Base-by-base conservation (phyloP, 2,113 vertebrate species). In the Anarhynchus alexandrinus region DNA sequence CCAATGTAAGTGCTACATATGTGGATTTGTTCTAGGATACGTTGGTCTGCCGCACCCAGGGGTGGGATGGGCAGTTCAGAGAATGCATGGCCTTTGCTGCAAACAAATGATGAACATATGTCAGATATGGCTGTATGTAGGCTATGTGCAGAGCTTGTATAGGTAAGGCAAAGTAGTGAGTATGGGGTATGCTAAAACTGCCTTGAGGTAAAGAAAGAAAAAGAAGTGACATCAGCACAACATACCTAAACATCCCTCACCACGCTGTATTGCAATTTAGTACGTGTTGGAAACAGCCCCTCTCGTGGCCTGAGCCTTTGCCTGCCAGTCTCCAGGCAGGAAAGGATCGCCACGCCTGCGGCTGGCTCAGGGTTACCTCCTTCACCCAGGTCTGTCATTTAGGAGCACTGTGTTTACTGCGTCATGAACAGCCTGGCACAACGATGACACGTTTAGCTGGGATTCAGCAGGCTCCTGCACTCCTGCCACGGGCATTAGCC, bases 321-420 rank as follows among this genome's bases (percentile, higher is more conserved):
- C 14, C 47, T 67, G 38, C 3, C 3, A 58, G 43, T 7, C 38
- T 13, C 15, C 47, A 43, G 27, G 51, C 0, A 1, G 34, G 34
- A 30, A 57, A 67, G 57, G 34, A 43, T 11, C 10, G 23, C 57
- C 40, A 19, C 0, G 3, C 0, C 36, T 12, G 5, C 5, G 13
- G 20, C 47, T 36, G 26, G 42, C 45, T 43, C 54, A 27, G 52
- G 12, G 17, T 57, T 15, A 47, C 16, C 45, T 61, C 26, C 22
- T 26, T 74, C 51, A 20, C 19, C 51, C 42, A 64, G 11, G 15
- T 5, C 27, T 43, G 42, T 5, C 4, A 13, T 30, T 26, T 32
- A 11, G 4, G 3, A 54, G 23, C 52, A 11, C 10, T 2, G 3
- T 1, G 1, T 27, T 82, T 9, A 1, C 42, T 14, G 40, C 15